These are phyloP conservation scores for Ochropleura leucogaster DNA, from an alignment of 2,888 invertebrate genomes.

Conservation along the genomic window DNA sequence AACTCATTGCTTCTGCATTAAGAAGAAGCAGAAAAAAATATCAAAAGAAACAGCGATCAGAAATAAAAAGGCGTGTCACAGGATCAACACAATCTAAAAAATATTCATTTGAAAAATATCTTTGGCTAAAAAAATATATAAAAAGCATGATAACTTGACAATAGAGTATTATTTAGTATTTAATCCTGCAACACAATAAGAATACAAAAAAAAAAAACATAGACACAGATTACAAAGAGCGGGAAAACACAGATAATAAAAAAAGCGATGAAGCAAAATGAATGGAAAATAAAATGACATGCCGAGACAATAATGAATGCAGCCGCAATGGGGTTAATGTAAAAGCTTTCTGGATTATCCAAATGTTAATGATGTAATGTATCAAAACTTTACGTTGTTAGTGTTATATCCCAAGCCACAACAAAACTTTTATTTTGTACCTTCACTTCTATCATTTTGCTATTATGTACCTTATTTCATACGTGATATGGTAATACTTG, in stretches of 20 bases:
- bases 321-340: slow-evolving; percentile 86
- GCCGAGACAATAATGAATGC: slow-evolving; percentile 79
- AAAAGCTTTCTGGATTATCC: slow-evolving; percentile 72
- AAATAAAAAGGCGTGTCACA: slow-evolving; percentile 54
- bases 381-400: slow-evolving; percentile 71
- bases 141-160: neutral
- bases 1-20: slow-evolving; percentile 89
- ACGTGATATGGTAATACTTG: neutral
- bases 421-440: slow-evolving; percentile 86
- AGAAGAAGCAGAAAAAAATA: slow-evolving; percentile 79
- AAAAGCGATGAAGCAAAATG: slow-evolving; percentile 66
- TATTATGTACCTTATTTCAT: slow-evolving; percentile 22
- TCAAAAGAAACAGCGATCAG: slow-evolving; percentile 61
- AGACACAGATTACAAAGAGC: slow-evolving; percentile 52
- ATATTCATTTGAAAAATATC: neutral
- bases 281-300: slow-evolving; percentile 71
- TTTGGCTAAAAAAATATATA: neutral
- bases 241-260: slow-evolving; percentile 60
- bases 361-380: slow-evolving; percentile 78
- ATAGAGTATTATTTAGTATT: slow-evolving; percentile 3
- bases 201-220: slow-evolving; percentile 58
- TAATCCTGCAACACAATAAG: slow-evolving; percentile 36
- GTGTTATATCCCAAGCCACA: slow-evolving; percentile 87
- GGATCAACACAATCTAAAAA: slow-evolving; percentile 52
- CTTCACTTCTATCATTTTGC: slow-evolving; percentile 78